A percentile compares a stretch with the other conserved stretches of the same genome.
Conservation (phyloP, 1,140 invertebrate species). For the Berghia stephanieae region DNA sequence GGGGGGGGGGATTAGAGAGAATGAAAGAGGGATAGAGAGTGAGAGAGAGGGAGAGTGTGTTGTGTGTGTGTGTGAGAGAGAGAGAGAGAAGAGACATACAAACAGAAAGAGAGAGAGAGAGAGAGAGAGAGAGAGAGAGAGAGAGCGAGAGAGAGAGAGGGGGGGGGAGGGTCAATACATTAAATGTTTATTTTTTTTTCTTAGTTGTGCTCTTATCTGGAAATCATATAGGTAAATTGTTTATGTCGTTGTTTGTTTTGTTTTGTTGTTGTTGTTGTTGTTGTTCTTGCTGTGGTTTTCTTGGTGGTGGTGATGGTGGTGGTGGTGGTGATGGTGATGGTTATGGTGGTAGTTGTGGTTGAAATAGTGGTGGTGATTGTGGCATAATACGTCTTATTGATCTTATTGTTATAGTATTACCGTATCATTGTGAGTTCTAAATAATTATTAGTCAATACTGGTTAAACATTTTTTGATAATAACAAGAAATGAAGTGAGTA, state of each 20-base stretch:
- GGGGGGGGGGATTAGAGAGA: neutral
- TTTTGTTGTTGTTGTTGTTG: neutral
- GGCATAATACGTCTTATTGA: too few species aligned
- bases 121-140: neutral
- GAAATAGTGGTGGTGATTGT: too few species aligned
- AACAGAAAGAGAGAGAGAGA: neutral
- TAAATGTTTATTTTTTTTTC: too few species aligned
- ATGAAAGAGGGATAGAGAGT: slow-evolving; percentile 24
- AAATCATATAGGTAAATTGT: too few species aligned
- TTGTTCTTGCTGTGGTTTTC: neutral
- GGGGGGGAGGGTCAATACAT: neutral
- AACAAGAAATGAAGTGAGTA: too few species aligned
- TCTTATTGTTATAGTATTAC: too few species aligned
- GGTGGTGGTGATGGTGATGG: neutral
- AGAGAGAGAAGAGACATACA: neutral
- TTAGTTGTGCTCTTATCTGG: too few species aligned
- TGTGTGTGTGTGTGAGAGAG: neutral
- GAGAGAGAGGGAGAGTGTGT: neutral
- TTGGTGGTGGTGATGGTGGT: neutral
- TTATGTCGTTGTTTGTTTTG: neutral
- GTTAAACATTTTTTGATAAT: too few species aligned
- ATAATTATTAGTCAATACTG: too few species aligned
- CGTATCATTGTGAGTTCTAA: too few species aligned
- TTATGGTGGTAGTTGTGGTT: too few species aligned
- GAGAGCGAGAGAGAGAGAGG: slow-evolving; percentile 11